These are phyloP conservation scores for Leptosomus discolor DNA, from an alignment of 2,113 vertebrate species.

Conservation along the genomic window DNA sequence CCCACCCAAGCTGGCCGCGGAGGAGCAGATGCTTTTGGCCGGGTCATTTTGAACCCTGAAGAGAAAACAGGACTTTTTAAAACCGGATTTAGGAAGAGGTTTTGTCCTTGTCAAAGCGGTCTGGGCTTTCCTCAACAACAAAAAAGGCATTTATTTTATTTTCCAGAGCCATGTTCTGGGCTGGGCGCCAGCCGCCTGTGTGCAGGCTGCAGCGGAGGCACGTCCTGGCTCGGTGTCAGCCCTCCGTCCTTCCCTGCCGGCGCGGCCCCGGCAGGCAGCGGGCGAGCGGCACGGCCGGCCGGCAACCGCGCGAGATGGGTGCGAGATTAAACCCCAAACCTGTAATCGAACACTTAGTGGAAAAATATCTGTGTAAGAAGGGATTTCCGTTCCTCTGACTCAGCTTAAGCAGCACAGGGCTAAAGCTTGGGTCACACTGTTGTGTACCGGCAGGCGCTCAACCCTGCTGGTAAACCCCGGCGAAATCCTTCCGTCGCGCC, in stretches of 20 bases:
- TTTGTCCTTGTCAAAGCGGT: not conserved
- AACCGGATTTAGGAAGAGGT: not conserved
- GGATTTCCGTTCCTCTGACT: not conserved
- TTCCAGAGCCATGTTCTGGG: not conserved
- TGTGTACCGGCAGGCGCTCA: not conserved
- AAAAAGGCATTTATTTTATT: not conserved
- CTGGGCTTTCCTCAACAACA: slow-evolving; percentile 37
- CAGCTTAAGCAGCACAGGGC: not conserved
- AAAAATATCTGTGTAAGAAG: not conserved
- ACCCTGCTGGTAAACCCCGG: fast-evolving
- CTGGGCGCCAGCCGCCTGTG: not conserved
- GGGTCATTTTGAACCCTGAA: not conserved
- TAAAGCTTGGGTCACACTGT: not conserved
- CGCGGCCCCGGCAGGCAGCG: not conserved
- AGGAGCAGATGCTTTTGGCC: not conserved
- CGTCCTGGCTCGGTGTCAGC: not conserved
- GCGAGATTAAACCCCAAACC: not conserved
- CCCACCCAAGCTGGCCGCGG: fast-evolving
- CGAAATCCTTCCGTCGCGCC: not conserved
- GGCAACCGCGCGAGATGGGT: not conserved
- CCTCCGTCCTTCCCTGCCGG: not conserved
- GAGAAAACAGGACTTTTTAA: not conserved
- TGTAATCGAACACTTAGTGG: not conserved
- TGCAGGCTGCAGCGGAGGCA: not conserved
- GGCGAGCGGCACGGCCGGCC: not conserved